These are phyloP conservation scores for Cheiracanthium punctorium DNA, from an alignment of 2,888 invertebrate genomes.

Conservation along the genomic window DNA sequence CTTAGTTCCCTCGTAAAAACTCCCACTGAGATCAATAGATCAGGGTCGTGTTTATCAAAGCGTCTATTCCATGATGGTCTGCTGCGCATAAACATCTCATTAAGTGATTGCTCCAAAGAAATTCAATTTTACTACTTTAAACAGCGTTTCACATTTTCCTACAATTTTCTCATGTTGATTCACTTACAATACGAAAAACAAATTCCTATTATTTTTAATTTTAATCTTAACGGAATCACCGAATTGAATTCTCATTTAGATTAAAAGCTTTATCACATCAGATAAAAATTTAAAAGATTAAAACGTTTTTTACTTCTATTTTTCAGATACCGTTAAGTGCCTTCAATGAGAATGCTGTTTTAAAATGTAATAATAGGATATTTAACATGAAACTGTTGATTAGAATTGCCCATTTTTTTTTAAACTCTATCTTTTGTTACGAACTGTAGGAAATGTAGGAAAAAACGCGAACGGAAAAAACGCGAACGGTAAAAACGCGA, in stretches of 20 bases:
- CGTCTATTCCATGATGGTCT: conserved; percentile 29
- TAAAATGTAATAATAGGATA: no score
- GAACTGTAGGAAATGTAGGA: no score
- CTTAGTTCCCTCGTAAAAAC: conserved; percentile 48
- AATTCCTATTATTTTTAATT: neutral
- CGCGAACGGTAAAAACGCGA: no score
- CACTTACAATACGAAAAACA: neutral
- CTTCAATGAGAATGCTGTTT: no score
- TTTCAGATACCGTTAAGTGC: no score
- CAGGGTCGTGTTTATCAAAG: conserved; percentile 62
- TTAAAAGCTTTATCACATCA: conserved; percentile 2
- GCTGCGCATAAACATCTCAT: conserved; percentile 60
- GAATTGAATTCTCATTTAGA: neutral
- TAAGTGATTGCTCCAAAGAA: conserved; percentile 56
- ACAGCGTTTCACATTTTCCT: conserved; percentile 45
- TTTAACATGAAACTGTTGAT: no score
- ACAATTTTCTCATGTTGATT: conserved; percentile 64
- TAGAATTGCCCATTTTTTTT: no score
- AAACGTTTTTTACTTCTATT: no score
- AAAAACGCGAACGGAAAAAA: no score
- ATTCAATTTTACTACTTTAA: conserved; percentile 25
- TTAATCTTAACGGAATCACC: neutral
- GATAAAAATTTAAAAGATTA: no score
- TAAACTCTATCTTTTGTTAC: no score
- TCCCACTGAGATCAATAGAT: conserved; percentile 56